Evolutionary conservation across 1,140 invertebrate species (phyloP), one percentile per base, ranked within the genome.

Genomic region (Aphelinus certus): DNA sequence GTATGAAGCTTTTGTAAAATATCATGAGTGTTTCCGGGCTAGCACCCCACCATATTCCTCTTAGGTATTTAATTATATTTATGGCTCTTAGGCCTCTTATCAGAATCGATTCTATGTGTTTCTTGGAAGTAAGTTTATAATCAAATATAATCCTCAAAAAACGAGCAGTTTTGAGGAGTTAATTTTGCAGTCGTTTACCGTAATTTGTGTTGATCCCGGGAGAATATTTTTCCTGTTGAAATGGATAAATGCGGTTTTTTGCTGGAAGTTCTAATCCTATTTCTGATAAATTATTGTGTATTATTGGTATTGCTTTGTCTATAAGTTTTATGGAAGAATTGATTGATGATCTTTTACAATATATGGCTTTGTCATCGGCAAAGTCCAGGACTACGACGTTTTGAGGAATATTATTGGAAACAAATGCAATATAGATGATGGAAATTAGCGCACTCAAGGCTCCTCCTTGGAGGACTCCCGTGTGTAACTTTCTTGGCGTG

Each of bases 401-500:
- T 7, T 46, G 60, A 2, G 49, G 56, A 26, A 75, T 43, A 49
- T 62, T 10, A 5, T 63, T 72, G 26, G 56, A 46, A 7, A 77
- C 76, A 55, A 78, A 53, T 1, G 74, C 42, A 6, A 75, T 69
- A 51, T 78, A 80, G 1, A 81, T 67, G 7, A 65, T 47, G 55
- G 72, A 79, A 3, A 80, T 58, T 1, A 76, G 9, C 0, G 79
- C 76, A 49, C 71, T 73, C 2, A 80, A 63, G 1, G 78, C 74
- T 6, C 73, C 73, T n/a, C 80, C 79, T 57, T 81, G 78, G 1
- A 79, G 77, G 5, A 81, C 75, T n/a, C 79, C 79, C 45, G 75
- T 76, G 46, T 67, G n/a, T 9, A 60, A 26, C 4, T 46, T 51
- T 9, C n/a, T 65, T 46, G 3, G 7, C 7, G 51, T 56, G 10